Percentiles rank a stretch among this genome's conserved stretches.
These are phyloP conservation scores for Emys orbicularis DNA, from an alignment of 2,797 vertebrate species.

Conservation along the genomic window DNA sequence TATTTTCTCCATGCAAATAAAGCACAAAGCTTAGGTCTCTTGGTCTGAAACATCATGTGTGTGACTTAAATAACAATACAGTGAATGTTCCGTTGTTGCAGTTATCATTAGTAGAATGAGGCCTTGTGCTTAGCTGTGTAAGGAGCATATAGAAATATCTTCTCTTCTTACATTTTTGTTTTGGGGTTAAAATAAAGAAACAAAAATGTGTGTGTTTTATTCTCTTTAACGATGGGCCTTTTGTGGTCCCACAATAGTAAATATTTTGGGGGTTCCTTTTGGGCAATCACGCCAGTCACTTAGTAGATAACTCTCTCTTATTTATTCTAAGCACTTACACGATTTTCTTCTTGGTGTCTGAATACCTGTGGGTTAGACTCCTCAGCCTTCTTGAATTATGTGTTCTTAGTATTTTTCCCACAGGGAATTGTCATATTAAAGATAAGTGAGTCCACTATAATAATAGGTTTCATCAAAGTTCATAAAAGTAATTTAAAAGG, in stretches of 20 bases:
- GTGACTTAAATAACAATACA: background rate
- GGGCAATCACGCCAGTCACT: accelerated
- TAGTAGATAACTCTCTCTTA: background rate
- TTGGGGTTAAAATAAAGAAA: background rate
- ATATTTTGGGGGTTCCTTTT: background rate
- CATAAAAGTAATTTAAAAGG: conserved; percentile 11
- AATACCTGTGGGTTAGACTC: background rate
- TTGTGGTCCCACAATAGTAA: background rate
- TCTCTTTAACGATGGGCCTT: background rate
- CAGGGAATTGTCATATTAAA: background rate
- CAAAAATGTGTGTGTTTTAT: background rate
- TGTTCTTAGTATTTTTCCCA: background rate
- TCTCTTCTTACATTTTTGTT: background rate
- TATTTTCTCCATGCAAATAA: background rate
- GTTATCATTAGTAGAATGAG: background rate
- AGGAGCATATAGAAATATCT: background rate
- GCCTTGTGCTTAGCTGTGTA: background rate
- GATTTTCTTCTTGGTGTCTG: no score
- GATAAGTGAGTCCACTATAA: conserved; percentile 2
- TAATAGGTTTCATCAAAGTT: background rate
- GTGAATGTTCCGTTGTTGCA: background rate
- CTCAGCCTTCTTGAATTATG: background rate
- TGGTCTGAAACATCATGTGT: background rate
- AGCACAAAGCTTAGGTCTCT: background rate
- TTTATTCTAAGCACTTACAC: background rate